Base-by-base conservation (phyloP, 1,140 invertebrate species). In the Eumeta japonica region DNA sequence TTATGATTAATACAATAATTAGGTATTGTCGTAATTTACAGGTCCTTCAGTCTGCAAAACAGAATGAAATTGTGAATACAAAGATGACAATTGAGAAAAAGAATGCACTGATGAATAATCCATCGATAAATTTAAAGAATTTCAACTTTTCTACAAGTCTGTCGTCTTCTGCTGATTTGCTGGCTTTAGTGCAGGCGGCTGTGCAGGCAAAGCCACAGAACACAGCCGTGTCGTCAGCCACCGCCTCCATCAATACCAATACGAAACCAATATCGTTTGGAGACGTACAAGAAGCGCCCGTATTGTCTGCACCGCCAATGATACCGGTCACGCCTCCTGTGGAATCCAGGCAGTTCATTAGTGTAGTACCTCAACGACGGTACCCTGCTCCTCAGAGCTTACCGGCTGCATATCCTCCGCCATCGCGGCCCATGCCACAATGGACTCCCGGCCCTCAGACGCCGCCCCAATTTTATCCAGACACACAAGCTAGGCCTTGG, bases 1-100 rank as follows among this genome's bases (percentile, higher is more conserved):
- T n/a, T n/a, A n/a, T n/a, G n/a, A n/a, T n/a, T 24, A 7, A 24
- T n/a, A 24, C 7, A 24, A 24, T 24, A n/a, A 7, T 24, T 24
- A 24, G n/a, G 7, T 7, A 24, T n/a, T n/a, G n/a, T n/a, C n/a
- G n/a, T n/a, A n/a, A n/a, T n/a, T n/a, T n/a, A n/a, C n/a, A 73
- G 68, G 54, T 70, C 12, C 66, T 71, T 32, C 46, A 74, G 42
- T 67, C 66, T 0, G 70, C 57, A 4, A 66, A 59, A 2, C 52
- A 66, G 37, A 74, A 70, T 43, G 66, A 50, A 38, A 12, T 24
- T 5, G 11, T 29, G 24, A 1, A 11, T 5, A 10, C 15, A 10
- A 17, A 10, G 9, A 14, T 11, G 4, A 24, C 20, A 24, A n/a
- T n/a, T 24, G 20, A 7, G n/a, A n/a, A n/a, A 30, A 7, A 5